Conservation (phyloP, 2,888 invertebrate species). For the Amaurobius ferox region DNA sequence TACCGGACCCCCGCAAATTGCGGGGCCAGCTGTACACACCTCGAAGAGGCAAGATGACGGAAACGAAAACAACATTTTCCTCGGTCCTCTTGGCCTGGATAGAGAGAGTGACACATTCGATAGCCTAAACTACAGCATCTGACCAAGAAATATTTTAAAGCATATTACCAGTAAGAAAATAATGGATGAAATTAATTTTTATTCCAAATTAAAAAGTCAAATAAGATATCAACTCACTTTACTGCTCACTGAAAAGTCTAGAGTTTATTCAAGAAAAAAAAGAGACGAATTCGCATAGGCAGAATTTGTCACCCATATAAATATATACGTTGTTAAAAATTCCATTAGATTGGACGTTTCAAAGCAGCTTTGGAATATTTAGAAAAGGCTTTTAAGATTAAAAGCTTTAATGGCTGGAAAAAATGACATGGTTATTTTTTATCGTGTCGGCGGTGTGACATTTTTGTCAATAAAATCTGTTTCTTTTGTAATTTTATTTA, state of each 20-base stretch:
- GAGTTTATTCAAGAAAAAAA: background rate
- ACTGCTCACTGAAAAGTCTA: background rate
- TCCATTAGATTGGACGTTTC: background rate
- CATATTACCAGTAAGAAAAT: too few relatives aligned
- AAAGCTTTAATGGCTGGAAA: slow-evolving; percentile 3
- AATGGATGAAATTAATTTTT: too few relatives aligned
- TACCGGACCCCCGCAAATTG: too few relatives aligned
- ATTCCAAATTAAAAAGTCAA: too few relatives aligned
- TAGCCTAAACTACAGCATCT: too few relatives aligned
- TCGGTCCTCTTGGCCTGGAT: too few relatives aligned
- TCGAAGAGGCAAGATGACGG: too few relatives aligned
- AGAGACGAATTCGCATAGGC: background rate
- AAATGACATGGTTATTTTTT: background rate
- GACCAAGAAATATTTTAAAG: too few relatives aligned
- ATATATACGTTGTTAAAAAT: background rate
- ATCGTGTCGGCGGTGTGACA: background rate
- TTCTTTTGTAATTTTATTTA: slow-evolving; percentile 1
- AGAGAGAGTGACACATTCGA: too few relatives aligned
- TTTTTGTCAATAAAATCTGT: slow-evolving; percentile 5
- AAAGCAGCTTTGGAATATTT: background rate
- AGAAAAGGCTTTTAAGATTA: background rate
- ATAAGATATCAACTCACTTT: too few relatives aligned
- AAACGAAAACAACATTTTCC: too few relatives aligned
- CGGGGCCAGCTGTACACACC: too few relatives aligned
- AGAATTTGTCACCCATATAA: background rate